phyloP scores from a whole-genome alignment of 2,797 vertebrate genomes.

The Chromobotia macracanthus region DNA sequence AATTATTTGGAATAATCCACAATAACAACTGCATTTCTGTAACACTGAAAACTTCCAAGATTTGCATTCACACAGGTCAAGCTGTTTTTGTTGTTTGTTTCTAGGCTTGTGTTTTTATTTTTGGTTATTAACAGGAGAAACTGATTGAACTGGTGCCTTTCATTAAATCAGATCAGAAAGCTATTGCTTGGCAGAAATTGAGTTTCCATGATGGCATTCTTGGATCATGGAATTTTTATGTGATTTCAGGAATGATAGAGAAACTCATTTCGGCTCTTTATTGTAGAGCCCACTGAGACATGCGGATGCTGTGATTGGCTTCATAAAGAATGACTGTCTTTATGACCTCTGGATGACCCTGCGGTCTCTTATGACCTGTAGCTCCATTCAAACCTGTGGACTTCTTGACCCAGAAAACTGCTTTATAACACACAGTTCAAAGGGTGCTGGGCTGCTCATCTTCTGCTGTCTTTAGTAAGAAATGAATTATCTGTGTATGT shows the following conservation, averaged over 20 bases:
- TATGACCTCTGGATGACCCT: conserved; percentile 53
- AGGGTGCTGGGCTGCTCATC: background rate
- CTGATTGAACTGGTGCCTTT: background rate
- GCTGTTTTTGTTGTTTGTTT: background rate
- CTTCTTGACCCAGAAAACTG: conserved; percentile 30
- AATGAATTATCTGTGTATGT: background rate
- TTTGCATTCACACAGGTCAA: background rate
- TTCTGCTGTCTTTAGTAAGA: background rate
- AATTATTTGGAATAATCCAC: conserved; percentile 42
- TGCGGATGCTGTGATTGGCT: conserved; percentile 50
- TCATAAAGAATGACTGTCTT: conserved; percentile 55
- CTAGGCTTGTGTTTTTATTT: background rate
- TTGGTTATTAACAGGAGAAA: background rate
- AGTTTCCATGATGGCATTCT: conserved; percentile 18
- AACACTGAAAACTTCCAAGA: background rate
- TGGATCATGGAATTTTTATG: conserved; percentile 17
- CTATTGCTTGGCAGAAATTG: conserved; percentile 4
- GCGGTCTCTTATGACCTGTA: conserved; percentile 55
- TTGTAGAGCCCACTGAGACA: conserved; percentile 41
- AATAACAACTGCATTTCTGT: conserved; percentile 14
- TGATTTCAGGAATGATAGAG: conserved; percentile 43
- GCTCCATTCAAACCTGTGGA: conserved; percentile 42
- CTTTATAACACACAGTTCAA: conserved; percentile 13
- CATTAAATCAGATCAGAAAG: background rate
- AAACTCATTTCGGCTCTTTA: conserved; percentile 37